phyloP scores from a whole-genome alignment of 2,113 vertebrate genomes.

The Terrapene triunguis region DNA sequence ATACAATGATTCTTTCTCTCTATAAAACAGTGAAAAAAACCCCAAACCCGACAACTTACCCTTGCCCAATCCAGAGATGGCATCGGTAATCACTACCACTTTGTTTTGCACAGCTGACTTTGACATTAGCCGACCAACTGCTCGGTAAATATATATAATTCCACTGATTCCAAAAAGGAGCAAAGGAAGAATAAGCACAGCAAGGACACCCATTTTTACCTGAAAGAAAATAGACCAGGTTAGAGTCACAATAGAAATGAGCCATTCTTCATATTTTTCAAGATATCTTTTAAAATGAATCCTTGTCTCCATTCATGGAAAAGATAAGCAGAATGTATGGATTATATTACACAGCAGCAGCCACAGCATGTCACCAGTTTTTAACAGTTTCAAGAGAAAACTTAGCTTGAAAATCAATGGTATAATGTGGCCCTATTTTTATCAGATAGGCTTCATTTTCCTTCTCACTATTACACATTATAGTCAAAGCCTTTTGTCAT shows the following conservation, averaged over 20 bases:
- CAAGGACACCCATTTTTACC: conserved; percentile 85
- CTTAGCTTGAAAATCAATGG: not conserved
- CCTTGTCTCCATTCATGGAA: not conserved
- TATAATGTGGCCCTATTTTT: not conserved
- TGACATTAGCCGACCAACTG: conserved; percentile 88
- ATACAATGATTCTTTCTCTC: not conserved
- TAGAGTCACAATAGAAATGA: not conserved
- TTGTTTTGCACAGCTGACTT: conserved; percentile 93
- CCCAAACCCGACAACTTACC: conserved; percentile 81
- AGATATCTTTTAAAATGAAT: not conserved
- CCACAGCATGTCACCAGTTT: not conserved
- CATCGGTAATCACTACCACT: conserved; percentile 95
- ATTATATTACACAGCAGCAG: not conserved
- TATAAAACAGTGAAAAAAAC: not conserved
- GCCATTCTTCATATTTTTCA: not conserved
- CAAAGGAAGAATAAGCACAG: conserved; percentile 86
- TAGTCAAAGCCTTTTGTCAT: not conserved
- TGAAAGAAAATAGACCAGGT: conserved; percentile 40
- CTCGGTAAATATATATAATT: conserved; percentile 92
- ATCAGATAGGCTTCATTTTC: not conserved
- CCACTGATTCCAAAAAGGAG: conserved; percentile 89
- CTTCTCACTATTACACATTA: not conserved
- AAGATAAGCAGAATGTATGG: not conserved
- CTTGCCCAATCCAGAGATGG: conserved; percentile 90
- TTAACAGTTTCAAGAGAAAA: not conserved